Conservation (phyloP, 2,888 invertebrate species). For the Polydrusus pterygomalis region DNA sequence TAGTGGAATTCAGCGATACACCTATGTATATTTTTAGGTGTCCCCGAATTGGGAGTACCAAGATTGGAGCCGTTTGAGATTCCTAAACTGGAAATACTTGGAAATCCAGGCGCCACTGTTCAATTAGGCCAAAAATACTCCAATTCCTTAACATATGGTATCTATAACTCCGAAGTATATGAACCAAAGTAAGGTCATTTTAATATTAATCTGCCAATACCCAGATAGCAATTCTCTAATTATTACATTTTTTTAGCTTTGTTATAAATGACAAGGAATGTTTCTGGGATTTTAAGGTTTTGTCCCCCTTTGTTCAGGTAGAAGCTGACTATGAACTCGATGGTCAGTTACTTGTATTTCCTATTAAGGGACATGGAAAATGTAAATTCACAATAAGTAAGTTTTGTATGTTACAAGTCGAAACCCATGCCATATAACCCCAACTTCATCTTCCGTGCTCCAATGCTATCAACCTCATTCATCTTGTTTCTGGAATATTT, state of each 20-base stretch:
- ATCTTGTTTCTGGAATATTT: not conserved
- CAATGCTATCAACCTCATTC: too few relatives aligned
- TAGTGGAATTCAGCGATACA: too few relatives aligned
- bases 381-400: constrained; percentile 80
- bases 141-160: constrained; percentile 77
- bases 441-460: too few relatives aligned
- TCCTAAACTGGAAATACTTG: constrained; percentile 75
- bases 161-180: constrained; percentile 75
- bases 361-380: constrained; percentile 79
- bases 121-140: constrained; percentile 78
- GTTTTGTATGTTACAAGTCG: constrained; percentile 31
- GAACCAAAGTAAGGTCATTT: constrained; percentile 75
- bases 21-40: constrained; percentile 54
- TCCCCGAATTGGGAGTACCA: constrained; percentile 73
- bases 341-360: constrained; percentile 79
- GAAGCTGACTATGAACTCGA: constrained; percentile 80
- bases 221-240: too few relatives aligned
- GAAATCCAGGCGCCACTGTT: constrained; percentile 73
- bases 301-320: constrained; percentile 77
- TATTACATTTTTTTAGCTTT: constrained; percentile 68
- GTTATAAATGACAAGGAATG: constrained; percentile 75
- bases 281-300: constrained; percentile 72
- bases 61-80: constrained; percentile 78
- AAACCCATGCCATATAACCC: too few relatives aligned
- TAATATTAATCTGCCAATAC: not conserved